A percentile compares a stretch with the other conserved stretches of the same genome.
Conservation (phyloP, 2,888 invertebrate species). For the Lutraria lutraria region DNA sequence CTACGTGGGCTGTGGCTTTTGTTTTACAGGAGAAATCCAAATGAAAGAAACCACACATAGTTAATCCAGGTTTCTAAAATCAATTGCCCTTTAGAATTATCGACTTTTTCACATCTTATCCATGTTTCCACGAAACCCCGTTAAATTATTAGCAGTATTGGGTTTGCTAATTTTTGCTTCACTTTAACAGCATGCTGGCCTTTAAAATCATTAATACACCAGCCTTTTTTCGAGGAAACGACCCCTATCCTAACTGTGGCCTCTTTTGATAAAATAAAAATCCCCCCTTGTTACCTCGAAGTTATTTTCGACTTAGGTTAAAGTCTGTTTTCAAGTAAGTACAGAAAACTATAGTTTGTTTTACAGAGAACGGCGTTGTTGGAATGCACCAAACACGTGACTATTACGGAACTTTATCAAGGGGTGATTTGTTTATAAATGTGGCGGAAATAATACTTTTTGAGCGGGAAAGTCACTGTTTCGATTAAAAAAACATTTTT, state of each 20-base stretch:
- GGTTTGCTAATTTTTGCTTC: no score
- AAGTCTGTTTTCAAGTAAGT: background rate
- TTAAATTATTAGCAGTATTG: no score
- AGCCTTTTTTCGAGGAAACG: background rate
- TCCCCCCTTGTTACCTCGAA: background rate
- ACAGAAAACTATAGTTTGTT: conserved; percentile 12
- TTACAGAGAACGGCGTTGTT: background rate
- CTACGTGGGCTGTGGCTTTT: no score
- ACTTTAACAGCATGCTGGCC: no score
- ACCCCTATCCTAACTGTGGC: background rate
- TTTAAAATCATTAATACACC: no score
- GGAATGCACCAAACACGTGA: conserved; percentile 34
- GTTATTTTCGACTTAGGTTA: conserved; percentile 3
- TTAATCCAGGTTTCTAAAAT: no score
- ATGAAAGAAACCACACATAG: no score
- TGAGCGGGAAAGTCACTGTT: background rate
- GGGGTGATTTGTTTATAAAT: background rate
- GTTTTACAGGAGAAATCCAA: no score
- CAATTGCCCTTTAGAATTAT: no score
- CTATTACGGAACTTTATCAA: background rate
- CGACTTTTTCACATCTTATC: no score
- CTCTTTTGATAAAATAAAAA: conserved; percentile 3
- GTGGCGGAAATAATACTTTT: background rate
- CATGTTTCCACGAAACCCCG: no score
- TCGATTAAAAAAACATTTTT: background rate